These are phyloP conservation scores for Vireo griseus DNA, from an alignment of 2,797 vertebrate species.

Conservation along the genomic window DNA sequence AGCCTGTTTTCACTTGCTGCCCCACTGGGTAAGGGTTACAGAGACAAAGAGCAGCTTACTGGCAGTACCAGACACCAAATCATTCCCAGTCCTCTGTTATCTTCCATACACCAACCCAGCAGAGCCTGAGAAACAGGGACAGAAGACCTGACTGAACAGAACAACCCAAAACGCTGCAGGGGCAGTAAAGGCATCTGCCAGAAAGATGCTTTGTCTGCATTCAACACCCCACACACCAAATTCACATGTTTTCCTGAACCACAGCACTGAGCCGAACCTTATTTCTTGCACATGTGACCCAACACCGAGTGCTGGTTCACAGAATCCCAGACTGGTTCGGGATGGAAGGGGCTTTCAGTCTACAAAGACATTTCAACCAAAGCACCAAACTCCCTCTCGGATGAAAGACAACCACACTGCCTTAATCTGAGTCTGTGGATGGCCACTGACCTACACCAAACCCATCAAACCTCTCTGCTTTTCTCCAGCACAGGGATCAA, in stretches of 20 bases:
- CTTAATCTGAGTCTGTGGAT: not conserved
- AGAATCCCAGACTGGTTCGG: not conserved
- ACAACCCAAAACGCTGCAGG: not conserved
- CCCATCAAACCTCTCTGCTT: not conserved
- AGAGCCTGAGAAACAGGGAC: not conserved
- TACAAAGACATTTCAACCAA: not conserved
- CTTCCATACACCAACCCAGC: not conserved
- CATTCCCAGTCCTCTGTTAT: not conserved
- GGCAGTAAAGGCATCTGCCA: not conserved
- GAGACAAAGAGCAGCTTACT: not conserved
- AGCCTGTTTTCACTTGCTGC: not conserved
- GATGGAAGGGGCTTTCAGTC: not conserved
- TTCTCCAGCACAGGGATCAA: not conserved
- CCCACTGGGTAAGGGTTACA: not conserved
- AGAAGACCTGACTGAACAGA: not conserved
- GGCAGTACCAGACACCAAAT: not conserved
- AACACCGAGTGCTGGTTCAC: fast-evolving
- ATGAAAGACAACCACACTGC: not conserved
- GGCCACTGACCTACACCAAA: fast-evolving
- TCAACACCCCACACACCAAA: not conserved
- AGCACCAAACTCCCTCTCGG: not conserved
- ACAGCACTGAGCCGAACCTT: fast-evolving
- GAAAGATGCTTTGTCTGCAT: not conserved
- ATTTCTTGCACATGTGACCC: fast-evolving
- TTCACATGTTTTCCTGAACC: fast-evolving